phyloP scores from a whole-genome alignment of 2,888 invertebrate species.

The Theodoxus fluviatilis region DNA sequence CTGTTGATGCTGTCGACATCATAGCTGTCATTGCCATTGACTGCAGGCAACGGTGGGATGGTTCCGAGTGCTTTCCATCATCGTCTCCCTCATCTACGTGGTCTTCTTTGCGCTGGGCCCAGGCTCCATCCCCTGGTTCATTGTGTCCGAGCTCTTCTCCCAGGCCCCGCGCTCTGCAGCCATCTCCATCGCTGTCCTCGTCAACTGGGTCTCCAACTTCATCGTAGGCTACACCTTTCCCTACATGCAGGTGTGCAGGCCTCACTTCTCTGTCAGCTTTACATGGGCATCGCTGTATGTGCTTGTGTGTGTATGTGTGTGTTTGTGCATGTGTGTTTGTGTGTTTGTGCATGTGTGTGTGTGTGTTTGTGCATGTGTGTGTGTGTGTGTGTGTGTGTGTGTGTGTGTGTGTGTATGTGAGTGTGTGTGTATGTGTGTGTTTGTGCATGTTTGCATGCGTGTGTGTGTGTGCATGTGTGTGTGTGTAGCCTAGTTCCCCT shows the following conservation, averaged over 20 bases:
- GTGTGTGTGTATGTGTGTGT: background rate
- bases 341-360: background rate
- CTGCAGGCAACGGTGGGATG: slow-evolving; percentile 50
- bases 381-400: background rate
- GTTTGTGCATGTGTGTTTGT: background rate
- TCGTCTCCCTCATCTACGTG: slow-evolving; percentile 91
- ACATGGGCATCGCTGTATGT: too few relatives aligned
- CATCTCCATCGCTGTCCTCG: slow-evolving; percentile 94
- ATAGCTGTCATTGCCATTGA: background rate
- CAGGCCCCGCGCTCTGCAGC: slow-evolving; percentile 96
- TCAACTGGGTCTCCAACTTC: slow-evolving; percentile 98
- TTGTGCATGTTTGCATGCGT: background rate
- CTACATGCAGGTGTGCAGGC: slow-evolving; percentile 81
- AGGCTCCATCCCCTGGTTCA: slow-evolving; percentile 98
- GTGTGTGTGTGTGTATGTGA: background rate
- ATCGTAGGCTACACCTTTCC: slow-evolving; percentile 94
- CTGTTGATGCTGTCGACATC: background rate
- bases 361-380: background rate
- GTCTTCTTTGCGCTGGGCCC: slow-evolving; percentile 97
- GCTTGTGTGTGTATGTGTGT: background rate
- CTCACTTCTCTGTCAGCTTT: background rate
- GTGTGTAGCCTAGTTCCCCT: too few relatives aligned
- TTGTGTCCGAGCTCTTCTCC: slow-evolving; percentile 95
- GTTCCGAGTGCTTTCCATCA: slow-evolving; percentile 76
- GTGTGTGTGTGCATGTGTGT: too few relatives aligned